Base-by-base conservation (phyloP, 1,140 invertebrate genomes). In the Drosophila melanica region DNA sequence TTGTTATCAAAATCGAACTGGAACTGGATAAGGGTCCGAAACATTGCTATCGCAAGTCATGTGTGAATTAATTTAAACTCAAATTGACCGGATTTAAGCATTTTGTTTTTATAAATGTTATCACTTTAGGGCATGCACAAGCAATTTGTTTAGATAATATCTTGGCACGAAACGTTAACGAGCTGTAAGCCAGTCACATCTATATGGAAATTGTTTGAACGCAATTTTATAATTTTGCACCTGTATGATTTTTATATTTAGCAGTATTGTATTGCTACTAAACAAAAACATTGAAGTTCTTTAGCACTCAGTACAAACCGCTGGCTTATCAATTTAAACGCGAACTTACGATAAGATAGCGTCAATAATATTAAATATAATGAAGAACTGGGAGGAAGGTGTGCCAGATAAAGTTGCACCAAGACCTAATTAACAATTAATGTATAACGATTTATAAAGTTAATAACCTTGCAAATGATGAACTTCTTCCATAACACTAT, bases 231-330 rank as follows among this genome's bases (percentile, higher is more conserved):
- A 60, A 7, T 14, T 30, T 45, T 53, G 42, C 12, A 23, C 9
- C 30, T 42, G 7, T 23, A 55, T 35, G 50, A 42, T 16, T 39
- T 45, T 33, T 41, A 11, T 18, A 8, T 20, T 54, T 54, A 37
- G 45, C n/a, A 33, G 39, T n/a, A 48, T 41, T 23, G 35, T 47
- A 23, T 59, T 33, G 42, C 11, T 45, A 16, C 42, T 18, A 75
- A 75, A 81, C 66, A 67, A 81, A 72, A 87, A 86, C 78, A 81
- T 64, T 76, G 14, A 65, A 81, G 81, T 86, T 54, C 81, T 69
- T 63, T 63, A 81, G 82, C 55, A 87, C 82, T 65, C 35, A 50
- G 39, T 35, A 18, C 30, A 60, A 68, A 47, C 44, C 39, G 39
- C 20, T 41, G 14, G 35, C 50, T 63, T 77, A 59, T 77, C 71